Evolutionary conservation across 2,113 vertebrate genomes (phyloP).

Genomic region (Ptilonorhynchus violaceus): DNA sequence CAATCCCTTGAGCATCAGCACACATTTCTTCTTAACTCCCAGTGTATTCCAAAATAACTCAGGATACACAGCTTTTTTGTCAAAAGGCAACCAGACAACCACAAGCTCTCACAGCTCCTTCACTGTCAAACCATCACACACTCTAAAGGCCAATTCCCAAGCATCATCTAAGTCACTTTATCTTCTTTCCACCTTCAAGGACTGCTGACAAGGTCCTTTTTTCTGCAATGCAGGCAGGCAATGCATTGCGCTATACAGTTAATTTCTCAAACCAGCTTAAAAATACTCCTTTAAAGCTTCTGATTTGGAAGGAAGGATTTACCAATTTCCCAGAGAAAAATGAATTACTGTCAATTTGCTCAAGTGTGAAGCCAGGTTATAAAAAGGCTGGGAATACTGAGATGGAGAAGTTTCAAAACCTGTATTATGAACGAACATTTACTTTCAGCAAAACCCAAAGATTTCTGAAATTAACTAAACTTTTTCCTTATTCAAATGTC

Average conservation of each 20-base stretch:
- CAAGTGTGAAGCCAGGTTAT: background rate
- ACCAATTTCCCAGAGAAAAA: background rate
- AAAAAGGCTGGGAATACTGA: background rate
- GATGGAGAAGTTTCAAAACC: background rate
- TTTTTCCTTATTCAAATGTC: background rate
- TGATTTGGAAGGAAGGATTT: background rate
- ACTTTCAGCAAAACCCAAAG: background rate
- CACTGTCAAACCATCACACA: background rate
- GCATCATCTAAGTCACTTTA: background rate
- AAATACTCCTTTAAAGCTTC: background rate
- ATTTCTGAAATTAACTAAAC: background rate
- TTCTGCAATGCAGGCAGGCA: background rate
- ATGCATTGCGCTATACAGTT: background rate
- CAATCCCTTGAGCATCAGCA: background rate
- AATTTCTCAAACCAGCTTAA: background rate
- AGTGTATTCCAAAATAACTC: background rate
- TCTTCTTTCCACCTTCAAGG: background rate
- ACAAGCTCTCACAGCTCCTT: constrained; percentile 1
- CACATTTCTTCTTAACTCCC: background rate
- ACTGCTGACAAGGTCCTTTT: background rate
- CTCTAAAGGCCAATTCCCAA: background rate
- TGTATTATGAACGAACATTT: background rate
- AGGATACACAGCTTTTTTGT: background rate
- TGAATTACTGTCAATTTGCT: background rate
- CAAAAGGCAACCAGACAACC: background rate